Evolutionary conservation across 1,140 invertebrate genomes (phyloP).

Genomic region (Atopsyche davidsoni): DNA sequence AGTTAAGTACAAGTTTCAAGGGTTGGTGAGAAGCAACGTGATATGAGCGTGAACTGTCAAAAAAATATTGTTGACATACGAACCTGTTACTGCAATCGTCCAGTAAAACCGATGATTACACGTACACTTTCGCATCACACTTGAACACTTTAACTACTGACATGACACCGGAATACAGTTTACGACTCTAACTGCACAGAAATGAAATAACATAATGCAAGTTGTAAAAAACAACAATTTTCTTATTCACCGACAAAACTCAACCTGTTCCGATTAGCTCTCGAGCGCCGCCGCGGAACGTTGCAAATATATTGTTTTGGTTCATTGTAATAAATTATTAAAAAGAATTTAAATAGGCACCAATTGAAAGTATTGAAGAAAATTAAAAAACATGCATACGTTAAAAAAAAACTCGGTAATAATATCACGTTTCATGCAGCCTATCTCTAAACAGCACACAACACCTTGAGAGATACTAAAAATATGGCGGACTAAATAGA

Average conservation of each 20-base stretch:
- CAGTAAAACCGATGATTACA: slow-evolving; percentile 13
- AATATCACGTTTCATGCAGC: slow-evolving; percentile 13
- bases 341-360: too few species aligned
- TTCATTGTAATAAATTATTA: too few species aligned
- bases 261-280: slow-evolving; percentile 24
- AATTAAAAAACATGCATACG: too few species aligned
- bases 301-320: slow-evolving; percentile 19
- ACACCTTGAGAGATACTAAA: slow-evolving; percentile 23
- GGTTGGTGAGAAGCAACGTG: too few species aligned
- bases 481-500: slow-evolving; percentile 19
- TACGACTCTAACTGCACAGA: slow-evolving; percentile 16
- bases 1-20: too few species aligned
- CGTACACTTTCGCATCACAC: slow-evolving; percentile 20
- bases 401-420: slow-evolving; percentile 16
- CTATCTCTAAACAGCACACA: slow-evolving; percentile 10
- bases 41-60: slow-evolving; percentile 24
- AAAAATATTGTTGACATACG: slow-evolving; percentile 25
- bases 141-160: slow-evolving; percentile 15
- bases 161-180: slow-evolving; percentile 6
- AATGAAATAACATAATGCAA: slow-evolving; percentile 13
- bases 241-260: slow-evolving; percentile 21
- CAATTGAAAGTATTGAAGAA: too few species aligned
- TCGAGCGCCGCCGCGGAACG: slow-evolving; percentile 13
- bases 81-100: slow-evolving; percentile 21
- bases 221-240: slow-evolving; percentile 21